phyloP scores from a whole-genome alignment of 2,888 invertebrate species.

The Dexiosoma caninum region DNA sequence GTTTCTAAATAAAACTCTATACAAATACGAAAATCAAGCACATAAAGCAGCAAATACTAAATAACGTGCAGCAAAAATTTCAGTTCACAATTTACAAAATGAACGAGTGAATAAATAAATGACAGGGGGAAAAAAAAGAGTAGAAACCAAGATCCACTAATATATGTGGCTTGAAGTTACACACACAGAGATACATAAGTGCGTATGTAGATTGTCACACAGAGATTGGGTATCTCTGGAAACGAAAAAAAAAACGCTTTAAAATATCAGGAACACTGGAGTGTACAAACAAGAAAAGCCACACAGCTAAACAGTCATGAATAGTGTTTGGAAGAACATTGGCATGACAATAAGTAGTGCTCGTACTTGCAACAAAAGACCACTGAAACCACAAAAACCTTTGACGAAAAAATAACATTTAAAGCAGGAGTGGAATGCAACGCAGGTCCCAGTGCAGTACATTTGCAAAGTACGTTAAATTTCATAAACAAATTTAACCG shows the following conservation, averaged over 20 bases:
- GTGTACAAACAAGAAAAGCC: slow-evolving; percentile 29
- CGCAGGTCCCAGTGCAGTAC: neutral
- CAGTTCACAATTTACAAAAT: slow-evolving; percentile 29
- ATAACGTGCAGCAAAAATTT: slow-evolving; percentile 23
- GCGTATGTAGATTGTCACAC: slow-evolving; percentile 39
- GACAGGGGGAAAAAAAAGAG: neutral
- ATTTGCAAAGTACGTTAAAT: slow-evolving; percentile 14
- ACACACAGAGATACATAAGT: neutral
- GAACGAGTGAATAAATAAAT: slow-evolving; percentile 26
- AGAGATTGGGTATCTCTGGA: slow-evolving; percentile 41
- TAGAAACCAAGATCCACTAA: slow-evolving; percentile 26
- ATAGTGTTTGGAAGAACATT: slow-evolving; percentile 20
- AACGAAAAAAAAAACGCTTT: neutral
- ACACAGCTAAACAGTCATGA: slow-evolving; percentile 50
- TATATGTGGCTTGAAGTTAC: slow-evolving; percentile 1
- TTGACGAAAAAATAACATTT: slow-evolving; percentile 3
- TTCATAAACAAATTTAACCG: slow-evolving; percentile 22
- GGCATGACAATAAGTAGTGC: slow-evolving; percentile 45
- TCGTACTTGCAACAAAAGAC: slow-evolving; percentile 49
- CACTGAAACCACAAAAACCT: slow-evolving; percentile 50
- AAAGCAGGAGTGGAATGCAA: neutral
- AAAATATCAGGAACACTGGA: neutral
- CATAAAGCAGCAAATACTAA: slow-evolving; percentile 25
- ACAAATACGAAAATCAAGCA: slow-evolving; percentile 15
- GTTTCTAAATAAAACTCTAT: slow-evolving; percentile 37